Evolutionary conservation across 1,140 invertebrate genomes (phyloP), one percentile per base, ranked within the genome.

Genomic region (Halesus radiatus): DNA sequence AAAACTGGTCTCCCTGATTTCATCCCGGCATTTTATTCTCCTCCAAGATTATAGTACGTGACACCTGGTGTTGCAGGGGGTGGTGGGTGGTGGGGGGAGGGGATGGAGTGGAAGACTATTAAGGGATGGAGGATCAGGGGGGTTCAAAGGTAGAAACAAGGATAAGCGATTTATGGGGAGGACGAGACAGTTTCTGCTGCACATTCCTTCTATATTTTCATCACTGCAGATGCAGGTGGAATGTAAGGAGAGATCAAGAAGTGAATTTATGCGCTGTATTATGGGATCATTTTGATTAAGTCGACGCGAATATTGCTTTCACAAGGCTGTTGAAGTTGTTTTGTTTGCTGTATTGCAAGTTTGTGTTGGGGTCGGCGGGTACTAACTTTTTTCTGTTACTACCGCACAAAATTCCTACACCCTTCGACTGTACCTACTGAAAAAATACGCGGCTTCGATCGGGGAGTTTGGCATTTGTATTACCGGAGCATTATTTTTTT

Each of bases 11-110:
- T 56, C 54, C n/a, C 54, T 56, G 54, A 56, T 56, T 56, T 56
- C 54, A 56, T 18, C 54, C 32, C 10, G 37, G 37, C 37, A 45
- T 45, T 45, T 58, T 60, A 45, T 58, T 37, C 56, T 75, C 73
- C 76, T 83, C 76, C 60, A 72, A 78, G 81, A 83, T 80, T 82
- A 77, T 77, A 73, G 81, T 52, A 79, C 78, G 81, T 80, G 76
- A 80, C 78, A 83, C 79, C 79, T 80, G 78, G 64, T 83, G 81
- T 64, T 32, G 66, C 37, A 22, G 18, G 37, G 37, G 52, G 73
- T 26, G 1, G 70, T 13, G 52, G 70, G 70, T n/a, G 29, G 4
- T 52, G 52, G 20, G 18, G 52, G 18, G 52, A n/a, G 13, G 20
- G 10, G 37, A 13, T 5, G 32, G 29, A 20, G 18, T 45, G 56